Conservation (phyloP, 2,113 vertebrate species). For the Lota lota region DNA sequence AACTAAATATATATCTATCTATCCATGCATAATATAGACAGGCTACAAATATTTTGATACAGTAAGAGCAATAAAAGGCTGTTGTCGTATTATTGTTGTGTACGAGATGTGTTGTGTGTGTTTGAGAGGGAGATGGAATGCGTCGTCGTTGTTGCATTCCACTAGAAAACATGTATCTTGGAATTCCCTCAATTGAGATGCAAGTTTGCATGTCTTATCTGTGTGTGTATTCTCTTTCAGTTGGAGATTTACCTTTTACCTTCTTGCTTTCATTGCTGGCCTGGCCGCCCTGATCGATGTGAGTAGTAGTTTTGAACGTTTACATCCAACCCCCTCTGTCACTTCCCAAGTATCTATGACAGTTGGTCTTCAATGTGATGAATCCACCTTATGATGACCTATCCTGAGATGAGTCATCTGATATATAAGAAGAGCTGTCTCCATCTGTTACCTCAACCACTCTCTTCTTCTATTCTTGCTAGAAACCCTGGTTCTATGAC, state of each 20-base stretch:
- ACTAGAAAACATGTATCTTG: constrained; percentile 1
- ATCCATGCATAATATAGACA: no score
- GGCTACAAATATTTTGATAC: no score
- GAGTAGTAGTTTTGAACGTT: constrained; percentile 66
- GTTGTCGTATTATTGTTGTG: constrained; percentile 1
- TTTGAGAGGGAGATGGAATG: neutral
- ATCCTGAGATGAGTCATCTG: constrained; percentile 35
- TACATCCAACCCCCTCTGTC: neutral
- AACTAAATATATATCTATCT: no score
- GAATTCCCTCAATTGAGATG: constrained; percentile 53
- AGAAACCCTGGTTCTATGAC: constrained; percentile 97
- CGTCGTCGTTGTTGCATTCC: neutral
- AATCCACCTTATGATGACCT: constrained; percentile 23
- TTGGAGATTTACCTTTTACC: constrained; percentile 97
- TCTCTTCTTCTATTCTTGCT: constrained; percentile 7
- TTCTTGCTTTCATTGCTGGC: constrained; percentile 92
- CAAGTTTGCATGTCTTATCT: constrained; percentile 36
- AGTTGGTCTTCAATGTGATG: constrained; percentile 3
- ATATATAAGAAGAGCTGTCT: constrained; percentile 37
- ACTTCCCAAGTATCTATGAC: neutral
- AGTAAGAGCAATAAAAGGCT: constrained; percentile 7
- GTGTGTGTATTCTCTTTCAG: constrained; percentile 80
- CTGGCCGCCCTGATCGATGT: constrained; percentile 88
- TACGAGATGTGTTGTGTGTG: constrained; percentile 3
- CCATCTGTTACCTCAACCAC: constrained; percentile 31